These are phyloP conservation scores for Drosophila sulfurigaster DNA, from an alignment of 1,140 invertebrate species.

Conservation along the genomic window DNA sequence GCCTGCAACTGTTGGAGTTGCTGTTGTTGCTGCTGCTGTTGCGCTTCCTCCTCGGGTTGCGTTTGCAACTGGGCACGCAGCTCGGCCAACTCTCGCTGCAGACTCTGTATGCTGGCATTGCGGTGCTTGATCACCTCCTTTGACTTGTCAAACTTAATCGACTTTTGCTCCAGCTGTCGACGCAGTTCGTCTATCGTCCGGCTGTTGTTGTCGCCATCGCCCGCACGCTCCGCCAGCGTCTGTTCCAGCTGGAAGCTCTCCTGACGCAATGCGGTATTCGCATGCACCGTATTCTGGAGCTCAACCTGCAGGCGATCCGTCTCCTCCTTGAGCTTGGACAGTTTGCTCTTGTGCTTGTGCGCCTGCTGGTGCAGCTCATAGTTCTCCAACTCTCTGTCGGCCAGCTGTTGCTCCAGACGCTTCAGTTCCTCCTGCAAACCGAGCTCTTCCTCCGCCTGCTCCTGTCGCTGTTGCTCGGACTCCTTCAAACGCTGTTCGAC, in stretches of 20 bases:
- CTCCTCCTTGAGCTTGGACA: conserved; percentile 40
- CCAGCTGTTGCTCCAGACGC: neutral
- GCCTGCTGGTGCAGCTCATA: conserved; percentile 41
- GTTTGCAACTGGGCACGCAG: conserved; percentile 53
- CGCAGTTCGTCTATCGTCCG: conserved; percentile 52
- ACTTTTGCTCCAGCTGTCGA: conserved; percentile 58
- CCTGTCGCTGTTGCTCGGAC: conserved; percentile 18
- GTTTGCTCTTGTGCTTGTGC: conserved; percentile 40
- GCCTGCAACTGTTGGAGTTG: conserved; percentile 67
- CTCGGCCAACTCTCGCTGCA: conserved; percentile 64
- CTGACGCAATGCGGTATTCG: conserved; percentile 53
- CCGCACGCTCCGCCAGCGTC: conserved; percentile 10
- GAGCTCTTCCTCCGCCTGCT: neutral
- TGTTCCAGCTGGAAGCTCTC: conserved; percentile 29
- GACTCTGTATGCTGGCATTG: conserved; percentile 74
- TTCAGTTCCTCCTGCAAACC: conserved; percentile 4
- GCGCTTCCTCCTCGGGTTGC: conserved; percentile 85
- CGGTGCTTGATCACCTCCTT: conserved; percentile 79
- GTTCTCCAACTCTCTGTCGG: neutral
- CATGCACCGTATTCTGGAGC: conserved; percentile 49
- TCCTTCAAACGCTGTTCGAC: neutral
- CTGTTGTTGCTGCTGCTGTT: conserved; percentile 74
- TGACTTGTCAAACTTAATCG: conserved; percentile 83
- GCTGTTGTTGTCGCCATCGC: conserved; percentile 11
- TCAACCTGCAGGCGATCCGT: conserved; percentile 42